A percentile compares a stretch with the other conserved stretches of the same genome.
phyloP scores from a whole-genome alignment of 2,113 vertebrate species.

The Colinus virginianus region DNA sequence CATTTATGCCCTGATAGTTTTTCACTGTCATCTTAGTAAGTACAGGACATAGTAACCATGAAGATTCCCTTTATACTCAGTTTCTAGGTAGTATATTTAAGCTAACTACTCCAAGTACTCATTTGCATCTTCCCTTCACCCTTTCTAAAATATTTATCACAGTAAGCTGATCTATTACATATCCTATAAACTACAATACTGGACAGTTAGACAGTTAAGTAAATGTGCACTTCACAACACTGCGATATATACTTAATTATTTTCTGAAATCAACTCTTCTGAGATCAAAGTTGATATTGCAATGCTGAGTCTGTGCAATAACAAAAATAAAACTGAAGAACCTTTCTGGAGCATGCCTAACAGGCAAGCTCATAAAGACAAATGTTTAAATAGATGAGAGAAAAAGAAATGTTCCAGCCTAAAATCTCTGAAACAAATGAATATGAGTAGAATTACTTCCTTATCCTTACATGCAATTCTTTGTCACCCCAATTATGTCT shows the following conservation, averaged over 20 bases:
- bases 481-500: not conserved
- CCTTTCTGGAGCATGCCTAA: not conserved
- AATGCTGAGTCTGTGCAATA: not conserved
- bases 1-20: not conserved
- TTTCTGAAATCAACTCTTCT: not conserved
- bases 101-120: not conserved
- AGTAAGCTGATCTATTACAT: not conserved
- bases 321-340: not conserved
- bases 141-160: not conserved
- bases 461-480: not conserved
- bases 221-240: not conserved
- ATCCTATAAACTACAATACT: not conserved
- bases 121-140: not conserved
- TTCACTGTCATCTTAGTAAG: not conserved
- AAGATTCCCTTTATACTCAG: not conserved
- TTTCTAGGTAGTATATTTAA: not conserved
- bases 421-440: not conserved
- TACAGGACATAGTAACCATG: not conserved
- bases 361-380: not conserved
- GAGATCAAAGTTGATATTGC: not conserved
- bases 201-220: not conserved
- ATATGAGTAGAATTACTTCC: not conserved
- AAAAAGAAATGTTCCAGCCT: not conserved
- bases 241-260: not conserved
- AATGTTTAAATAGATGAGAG: not conserved